phyloP scores from a whole-genome alignment of 2,797 vertebrate genomes.

The Microtus agrestis region DNA sequence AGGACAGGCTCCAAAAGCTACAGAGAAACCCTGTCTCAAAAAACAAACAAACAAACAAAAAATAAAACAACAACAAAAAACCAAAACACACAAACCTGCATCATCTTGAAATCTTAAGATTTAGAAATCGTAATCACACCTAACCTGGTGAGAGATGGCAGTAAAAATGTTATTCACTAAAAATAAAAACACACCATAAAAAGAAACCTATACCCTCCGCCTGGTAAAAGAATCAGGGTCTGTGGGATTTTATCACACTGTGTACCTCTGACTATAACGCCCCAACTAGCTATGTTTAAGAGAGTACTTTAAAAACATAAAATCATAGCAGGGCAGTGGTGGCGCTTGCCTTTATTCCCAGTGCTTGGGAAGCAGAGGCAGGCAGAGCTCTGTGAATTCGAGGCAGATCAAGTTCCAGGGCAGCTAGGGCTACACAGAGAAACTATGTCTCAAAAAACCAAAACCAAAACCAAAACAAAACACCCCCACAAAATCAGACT shows the following conservation, averaged over 20 bases:
- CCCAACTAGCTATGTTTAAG: conserved; percentile 81
- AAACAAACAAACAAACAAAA: too few relatives aligned
- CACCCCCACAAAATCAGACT: conserved; percentile 83
- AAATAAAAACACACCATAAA: conserved; percentile 74
- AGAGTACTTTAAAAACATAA: conserved; percentile 81
- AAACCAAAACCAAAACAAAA: not conserved
- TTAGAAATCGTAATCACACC: conserved; percentile 77
- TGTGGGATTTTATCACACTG: conserved; percentile 80
- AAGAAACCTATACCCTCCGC: not conserved
- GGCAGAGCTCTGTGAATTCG: not conserved
- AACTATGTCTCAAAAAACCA: not conserved
- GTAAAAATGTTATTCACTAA: conserved; percentile 73
- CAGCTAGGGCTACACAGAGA: not conserved
- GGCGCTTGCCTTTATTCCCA: not conserved
- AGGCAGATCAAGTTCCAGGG: not conserved
- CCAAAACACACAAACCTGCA: not conserved
- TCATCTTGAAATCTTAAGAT: conserved; percentile 82
- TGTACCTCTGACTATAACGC: conserved; percentile 80
- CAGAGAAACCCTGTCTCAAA: too few relatives aligned
- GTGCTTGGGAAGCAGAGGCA: not conserved
- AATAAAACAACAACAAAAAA: too few relatives aligned
- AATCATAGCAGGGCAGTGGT: conserved; percentile 53
- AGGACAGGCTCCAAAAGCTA: too few relatives aligned
- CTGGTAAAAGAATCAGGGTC: conserved; percentile 80
- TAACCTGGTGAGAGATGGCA: conserved; percentile 39